A percentile compares a stretch with the other conserved stretches of the same genome.
These are phyloP conservation scores for Podiceps cristatus DNA, from an alignment of 2,113 vertebrate genomes.

Conservation along the genomic window DNA sequence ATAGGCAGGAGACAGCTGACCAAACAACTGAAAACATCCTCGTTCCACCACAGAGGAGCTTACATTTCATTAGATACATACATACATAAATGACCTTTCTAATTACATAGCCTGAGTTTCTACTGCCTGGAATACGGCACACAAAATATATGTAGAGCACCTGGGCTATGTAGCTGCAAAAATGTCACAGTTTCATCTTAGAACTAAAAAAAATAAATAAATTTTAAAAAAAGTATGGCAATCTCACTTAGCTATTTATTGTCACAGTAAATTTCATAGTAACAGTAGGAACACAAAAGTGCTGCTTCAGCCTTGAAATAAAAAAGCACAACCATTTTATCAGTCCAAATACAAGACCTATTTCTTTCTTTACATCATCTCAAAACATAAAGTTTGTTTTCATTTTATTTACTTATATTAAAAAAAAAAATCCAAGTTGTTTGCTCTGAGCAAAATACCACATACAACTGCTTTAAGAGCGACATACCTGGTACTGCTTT, in stretches of 20 bases:
- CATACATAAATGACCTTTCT: neutral
- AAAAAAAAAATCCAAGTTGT: neutral
- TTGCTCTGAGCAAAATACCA: neutral
- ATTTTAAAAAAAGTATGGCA: neutral
- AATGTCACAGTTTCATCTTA: neutral
- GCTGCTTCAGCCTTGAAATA: neutral
- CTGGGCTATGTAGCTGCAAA: neutral
- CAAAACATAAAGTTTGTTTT: neutral
- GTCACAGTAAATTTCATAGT: neutral
- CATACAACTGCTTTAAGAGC: neutral
- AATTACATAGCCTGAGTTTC: neutral
- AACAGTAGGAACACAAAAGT: neutral
- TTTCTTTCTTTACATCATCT: neutral
- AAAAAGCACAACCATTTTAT: neutral
- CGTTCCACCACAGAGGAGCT: neutral
- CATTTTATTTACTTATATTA: neutral
- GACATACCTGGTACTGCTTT: constrained; percentile 57
- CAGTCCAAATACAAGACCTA: neutral
- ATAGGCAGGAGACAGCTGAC: neutral
- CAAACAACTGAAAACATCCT: neutral
- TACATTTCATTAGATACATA: neutral
- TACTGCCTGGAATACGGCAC: neutral
- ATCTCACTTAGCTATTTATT: neutral
- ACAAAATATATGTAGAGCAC: neutral
- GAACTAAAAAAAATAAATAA: neutral